A percentile compares a stretch with the other conserved stretches of the same genome.
These are phyloP conservation scores for Diplosoma virens DNA, from an alignment of 23 tunicate genomes.

Conservation along the genomic window DNA sequence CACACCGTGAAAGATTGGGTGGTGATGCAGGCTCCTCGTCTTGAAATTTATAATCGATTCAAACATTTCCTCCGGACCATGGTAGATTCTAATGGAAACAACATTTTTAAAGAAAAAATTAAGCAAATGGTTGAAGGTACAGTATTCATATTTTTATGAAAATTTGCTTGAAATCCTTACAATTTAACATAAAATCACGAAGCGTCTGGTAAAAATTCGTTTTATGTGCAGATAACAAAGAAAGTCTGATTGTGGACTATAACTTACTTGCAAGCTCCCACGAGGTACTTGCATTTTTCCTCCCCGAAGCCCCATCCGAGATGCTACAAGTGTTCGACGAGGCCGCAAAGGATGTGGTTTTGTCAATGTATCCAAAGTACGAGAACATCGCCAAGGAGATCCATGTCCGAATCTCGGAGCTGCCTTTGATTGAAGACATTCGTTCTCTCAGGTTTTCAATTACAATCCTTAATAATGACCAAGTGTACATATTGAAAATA, in stretches of 20 bases:
- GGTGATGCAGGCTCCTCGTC: conserved; percentile 72
- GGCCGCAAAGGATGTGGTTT: conserved; percentile 90
- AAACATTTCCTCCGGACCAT: conserved; percentile 85
- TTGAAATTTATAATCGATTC: conserved; percentile 85
- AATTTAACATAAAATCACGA: too few species aligned
- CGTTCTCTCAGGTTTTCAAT: conserved; percentile 66
- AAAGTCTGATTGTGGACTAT: conserved; percentile 91
- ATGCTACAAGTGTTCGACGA: conserved; percentile 90
- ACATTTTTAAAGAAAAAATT: conserved; percentile 86
- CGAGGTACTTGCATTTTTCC: conserved; percentile 89
- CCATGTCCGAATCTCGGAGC: conserved; percentile 82
- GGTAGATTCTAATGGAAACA: conserved; percentile 75
- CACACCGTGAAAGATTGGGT: conserved; percentile 98
- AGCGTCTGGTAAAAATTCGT: too few species aligned
- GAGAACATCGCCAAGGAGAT: conserved; percentile 95
- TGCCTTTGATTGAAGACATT: conserved; percentile 93
- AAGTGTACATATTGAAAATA: too few species aligned
- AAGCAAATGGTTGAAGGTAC: conserved; percentile 97
- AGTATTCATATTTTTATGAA: neutral
- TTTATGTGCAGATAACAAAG: conserved; percentile 80
- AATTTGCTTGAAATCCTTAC: too few species aligned
- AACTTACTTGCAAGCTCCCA: conserved; percentile 74
- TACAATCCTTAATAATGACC: too few species aligned
- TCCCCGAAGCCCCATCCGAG: conserved; percentile 96
- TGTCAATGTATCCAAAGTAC: conserved; percentile 89